phyloP scores from a whole-genome alignment of 1,140 invertebrate species.

The Bombyx mandarina region DNA sequence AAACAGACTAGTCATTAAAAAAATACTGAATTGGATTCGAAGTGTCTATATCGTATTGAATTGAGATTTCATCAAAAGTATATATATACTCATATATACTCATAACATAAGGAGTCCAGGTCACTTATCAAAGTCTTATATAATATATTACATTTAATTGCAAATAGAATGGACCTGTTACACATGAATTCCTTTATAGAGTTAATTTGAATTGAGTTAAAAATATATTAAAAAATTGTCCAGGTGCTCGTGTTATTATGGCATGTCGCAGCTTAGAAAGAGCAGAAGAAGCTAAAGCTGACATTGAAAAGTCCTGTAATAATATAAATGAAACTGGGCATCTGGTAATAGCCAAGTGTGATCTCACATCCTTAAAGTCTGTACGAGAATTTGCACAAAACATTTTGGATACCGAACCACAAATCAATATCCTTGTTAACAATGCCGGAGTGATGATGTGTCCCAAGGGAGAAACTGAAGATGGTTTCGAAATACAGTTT shows the following conservation, averaged over 20 bases:
- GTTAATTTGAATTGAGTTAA: neutral
- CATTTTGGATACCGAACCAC: constrained; percentile 72
- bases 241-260: constrained; percentile 83
- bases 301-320: constrained; percentile 62
- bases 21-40: no score
- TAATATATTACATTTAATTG: no score
- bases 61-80: no score
- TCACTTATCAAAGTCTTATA: no score
- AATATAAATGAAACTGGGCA: constrained; percentile 68
- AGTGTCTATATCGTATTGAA: no score
- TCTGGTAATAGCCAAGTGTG: constrained; percentile 74
- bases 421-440: constrained; percentile 83
- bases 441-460: constrained; percentile 87
- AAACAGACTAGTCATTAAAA: no score
- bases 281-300: constrained; percentile 66
- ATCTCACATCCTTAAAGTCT: constrained; percentile 81
- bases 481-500: constrained; percentile 89
- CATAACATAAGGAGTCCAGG: no score
- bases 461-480: constrained; percentile 77
- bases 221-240: neutral
- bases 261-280: constrained; percentile 77
- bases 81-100: no score
- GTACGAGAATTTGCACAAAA: constrained; percentile 79
- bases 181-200: no score
- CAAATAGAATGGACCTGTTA: no score